Evolutionary conservation across 2,797 vertebrate species (phyloP), one percentile per base, ranked within the genome.

Genomic region (Onychomys arenicola): DNA sequence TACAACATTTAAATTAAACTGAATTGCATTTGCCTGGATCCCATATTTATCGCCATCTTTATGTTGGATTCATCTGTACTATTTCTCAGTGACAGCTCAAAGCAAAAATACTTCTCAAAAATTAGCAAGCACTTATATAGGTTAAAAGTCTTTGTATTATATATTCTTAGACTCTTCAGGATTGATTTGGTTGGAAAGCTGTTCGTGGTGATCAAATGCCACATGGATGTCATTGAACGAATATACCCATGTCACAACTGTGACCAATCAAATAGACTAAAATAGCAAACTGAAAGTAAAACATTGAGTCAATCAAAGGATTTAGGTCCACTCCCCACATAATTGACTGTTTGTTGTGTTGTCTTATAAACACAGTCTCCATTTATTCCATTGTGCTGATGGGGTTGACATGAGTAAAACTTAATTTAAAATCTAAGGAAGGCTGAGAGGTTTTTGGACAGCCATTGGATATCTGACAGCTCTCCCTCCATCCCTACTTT

Each of bases 391-490:
- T 95, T 94, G 75, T 94, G 75, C 69, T 97, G 90, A 97, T 97
- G 92, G 93, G 57, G 91, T 93, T 96, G 97, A 97, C 96, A 95
- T 95, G 83, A 97, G 95, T 96, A 94, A 95, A 97, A 95, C 96
- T 97, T 96, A 96, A 96, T 98, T 98, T 98, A 90, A 94, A 96
- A 75, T 81, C 63, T 94, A 90, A 52, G 93, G 82, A 96, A 93
- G 76, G 80, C 87, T 85, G 88, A 19, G 81, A 93, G 85, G 95
- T 97, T 98, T 97, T 90, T 87, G 97, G 96, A 98, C 95, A 95
- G 95, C 91, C 95, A 89, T 77, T 86, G 55, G 83, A 97, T 89
- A 46, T 59, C 89, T 96, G 97, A 97, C 37, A 94, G 71, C 87
- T 97, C 94, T 23, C 80, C 89, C 75, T 86, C 69, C 84, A 34